These are phyloP conservation scores for Boulengeromyrus knoepffleri DNA, from an alignment of 2,113 vertebrate species.

Conservation along the genomic window DNA sequence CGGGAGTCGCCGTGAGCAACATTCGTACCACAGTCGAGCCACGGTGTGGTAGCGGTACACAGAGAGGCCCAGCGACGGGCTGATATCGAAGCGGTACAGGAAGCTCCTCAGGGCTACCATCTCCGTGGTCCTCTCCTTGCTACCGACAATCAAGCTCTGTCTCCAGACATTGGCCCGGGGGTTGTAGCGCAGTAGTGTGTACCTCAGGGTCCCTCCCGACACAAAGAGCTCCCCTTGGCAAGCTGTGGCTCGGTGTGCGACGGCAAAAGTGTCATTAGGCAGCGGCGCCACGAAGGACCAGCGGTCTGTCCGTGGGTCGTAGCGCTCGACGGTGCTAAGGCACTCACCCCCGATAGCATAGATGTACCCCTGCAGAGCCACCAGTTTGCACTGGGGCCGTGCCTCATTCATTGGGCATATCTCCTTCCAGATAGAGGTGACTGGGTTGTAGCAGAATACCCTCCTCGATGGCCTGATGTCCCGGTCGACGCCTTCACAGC, in stretches of 20 bases:
- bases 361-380: conserved; percentile 73
- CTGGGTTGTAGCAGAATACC: conserved; percentile 87
- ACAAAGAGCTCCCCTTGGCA: conserved; percentile 76
- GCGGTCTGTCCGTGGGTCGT: conserved; percentile 74
- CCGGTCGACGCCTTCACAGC: conserved; percentile 57
- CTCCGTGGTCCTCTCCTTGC: conserved; percentile 65
- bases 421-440: conserved; percentile 80
- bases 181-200: conserved; percentile 70
- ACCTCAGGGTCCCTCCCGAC: conserved; percentile 73
- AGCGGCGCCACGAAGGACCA: conserved; percentile 78
- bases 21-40: conserved; percentile 80
- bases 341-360: conserved; percentile 91
- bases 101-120: conserved; percentile 68
- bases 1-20: conserved; percentile 46
- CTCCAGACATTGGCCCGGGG: conserved; percentile 64
- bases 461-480: conserved; percentile 64
- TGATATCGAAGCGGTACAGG: conserved; percentile 81
- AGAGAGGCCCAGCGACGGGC: conserved; percentile 61
- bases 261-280: conserved; percentile 78
- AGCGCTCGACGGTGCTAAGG: conserved; percentile 78
- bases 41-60: conserved; percentile 75
- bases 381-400: conserved; percentile 78
- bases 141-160: conserved; percentile 44
- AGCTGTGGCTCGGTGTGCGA: conserved; percentile 74
- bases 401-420: conserved; percentile 79